A percentile compares a stretch with the other conserved stretches of the same genome.
phyloP scores from a whole-genome alignment of 92 coral and sea anemone genomes.

The Micromussa lordhowensis region DNA sequence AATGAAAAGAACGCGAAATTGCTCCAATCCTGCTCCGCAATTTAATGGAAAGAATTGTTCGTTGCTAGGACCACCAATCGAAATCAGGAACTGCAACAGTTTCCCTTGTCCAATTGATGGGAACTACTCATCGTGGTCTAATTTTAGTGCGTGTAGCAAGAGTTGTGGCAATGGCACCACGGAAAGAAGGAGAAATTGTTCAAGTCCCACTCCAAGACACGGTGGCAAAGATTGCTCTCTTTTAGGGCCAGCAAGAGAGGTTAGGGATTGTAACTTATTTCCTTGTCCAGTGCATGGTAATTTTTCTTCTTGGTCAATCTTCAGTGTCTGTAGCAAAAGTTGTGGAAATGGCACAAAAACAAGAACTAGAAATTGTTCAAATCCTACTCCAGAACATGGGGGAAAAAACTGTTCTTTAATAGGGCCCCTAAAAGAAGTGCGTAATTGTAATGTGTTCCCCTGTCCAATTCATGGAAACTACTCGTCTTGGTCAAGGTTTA shows the following conservation, averaged over 20 bases:
- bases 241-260: conserved; percentile 65
- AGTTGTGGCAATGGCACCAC: conserved; percentile 80
- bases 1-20: conserved; percentile 66
- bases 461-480: conserved; percentile 83
- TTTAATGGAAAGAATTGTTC: conserved; percentile 78
- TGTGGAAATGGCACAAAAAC: conserved; percentile 78
- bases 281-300: conserved; percentile 80
- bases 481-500: conserved; percentile 72
- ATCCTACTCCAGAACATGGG: conserved; percentile 69
- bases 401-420: conserved; percentile 71
- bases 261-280: conserved; percentile 63
- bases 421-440: conserved; percentile 61
- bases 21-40: conserved; percentile 76
- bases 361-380: conserved; percentile 73
- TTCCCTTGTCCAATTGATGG: conserved; percentile 81
- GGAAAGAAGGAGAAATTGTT: conserved; percentile 76
- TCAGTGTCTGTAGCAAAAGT: conserved; percentile 65
- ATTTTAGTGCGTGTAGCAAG: conserved; percentile 73
- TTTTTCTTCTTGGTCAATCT: conserved; percentile 77
- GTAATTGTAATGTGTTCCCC: conserved; percentile 62
- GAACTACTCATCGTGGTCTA: conserved; percentile 81
- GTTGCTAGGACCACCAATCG: conserved; percentile 64
- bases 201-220: conserved; percentile 82
- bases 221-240: conserved; percentile 80
- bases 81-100: conserved; percentile 58